Evolutionary conservation across 2,888 invertebrate genomes (phyloP).

Genomic region (Strigamia crassipes): DNA sequence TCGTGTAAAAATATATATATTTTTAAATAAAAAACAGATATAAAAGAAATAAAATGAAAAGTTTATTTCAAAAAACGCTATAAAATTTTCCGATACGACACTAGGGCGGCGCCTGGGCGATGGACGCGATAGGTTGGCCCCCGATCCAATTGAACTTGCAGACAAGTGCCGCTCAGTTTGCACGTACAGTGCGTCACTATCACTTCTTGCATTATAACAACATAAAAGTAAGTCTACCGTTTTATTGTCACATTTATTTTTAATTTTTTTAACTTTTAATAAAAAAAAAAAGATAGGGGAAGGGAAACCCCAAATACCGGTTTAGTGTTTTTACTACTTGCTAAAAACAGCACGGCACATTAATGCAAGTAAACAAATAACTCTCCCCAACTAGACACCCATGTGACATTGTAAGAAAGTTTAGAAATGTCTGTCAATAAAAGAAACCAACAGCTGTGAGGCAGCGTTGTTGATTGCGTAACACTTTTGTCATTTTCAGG

Average conservation of each 20-base stretch:
- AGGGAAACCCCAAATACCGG: too few species aligned
- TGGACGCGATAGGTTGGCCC: background rate
- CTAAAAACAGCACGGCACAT: background rate
- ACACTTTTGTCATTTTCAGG: background rate
- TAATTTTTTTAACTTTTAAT: background rate
- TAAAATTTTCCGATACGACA: background rate
- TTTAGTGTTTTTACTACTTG: background rate
- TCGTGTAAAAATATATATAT: background rate
- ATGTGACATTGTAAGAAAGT: background rate
- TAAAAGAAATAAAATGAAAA: background rate
- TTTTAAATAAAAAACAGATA: background rate
- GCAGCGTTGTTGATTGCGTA: background rate
- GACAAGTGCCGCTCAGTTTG: constrained; percentile 10
- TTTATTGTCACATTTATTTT: background rate
- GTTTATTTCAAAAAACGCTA: background rate
- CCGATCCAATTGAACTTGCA: background rate
- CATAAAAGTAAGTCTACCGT: background rate
- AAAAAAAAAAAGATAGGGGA: too few species aligned
- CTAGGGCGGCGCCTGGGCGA: background rate
- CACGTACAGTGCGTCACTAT: background rate
- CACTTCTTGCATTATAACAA: background rate
- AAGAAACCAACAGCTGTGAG: constrained; percentile 8
- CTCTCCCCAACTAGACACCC: background rate
- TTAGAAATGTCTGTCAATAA: background rate
- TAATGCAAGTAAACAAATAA: background rate